Evolutionary conservation across 1,140 invertebrate genomes (phyloP).

Genomic region (Teleopsis dalmanni): DNA sequence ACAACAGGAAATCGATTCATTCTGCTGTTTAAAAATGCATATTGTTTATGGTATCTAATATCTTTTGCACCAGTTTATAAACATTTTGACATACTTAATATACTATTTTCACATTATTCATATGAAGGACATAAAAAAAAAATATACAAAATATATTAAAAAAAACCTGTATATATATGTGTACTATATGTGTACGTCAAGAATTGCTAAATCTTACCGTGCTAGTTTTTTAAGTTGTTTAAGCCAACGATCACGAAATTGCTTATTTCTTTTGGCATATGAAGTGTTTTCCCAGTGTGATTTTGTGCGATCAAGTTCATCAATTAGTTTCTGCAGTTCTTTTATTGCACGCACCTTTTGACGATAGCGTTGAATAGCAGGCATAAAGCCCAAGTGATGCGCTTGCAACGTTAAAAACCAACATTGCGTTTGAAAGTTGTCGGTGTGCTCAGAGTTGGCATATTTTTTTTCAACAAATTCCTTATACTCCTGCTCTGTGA

Average conservation of each 20-base stretch:
- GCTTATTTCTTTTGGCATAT: slow-evolving; percentile 66
- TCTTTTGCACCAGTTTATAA: no score
- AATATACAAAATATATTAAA: no score
- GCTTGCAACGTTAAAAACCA: slow-evolving; percentile 93
- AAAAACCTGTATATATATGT: no score
- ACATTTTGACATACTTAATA: no score
- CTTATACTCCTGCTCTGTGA: slow-evolving; percentile 68
- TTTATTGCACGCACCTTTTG: slow-evolving; percentile 71
- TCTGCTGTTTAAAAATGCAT: no score
- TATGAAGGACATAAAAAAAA: no score
- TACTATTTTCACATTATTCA: no score
- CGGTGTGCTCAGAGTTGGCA: slow-evolving; percentile 6
- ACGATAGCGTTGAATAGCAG: slow-evolving; percentile 81
- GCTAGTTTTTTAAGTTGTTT: slow-evolving; percentile 66
- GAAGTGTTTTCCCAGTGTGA: slow-evolving; percentile 74
- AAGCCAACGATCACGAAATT: slow-evolving; percentile 79
- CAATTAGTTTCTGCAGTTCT: slow-evolving; percentile 84
- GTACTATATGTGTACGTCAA: no score
- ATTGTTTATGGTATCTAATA: no score
- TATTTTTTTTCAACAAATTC: slow-evolving; percentile 55
- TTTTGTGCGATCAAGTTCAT: slow-evolving; percentile 75
- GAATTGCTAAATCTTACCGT: no score
- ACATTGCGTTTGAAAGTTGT: slow-evolving; percentile 91
- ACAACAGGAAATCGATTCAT: no score
- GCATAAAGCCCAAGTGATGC: slow-evolving; percentile 84